These are phyloP conservation scores for Willowsia nigromaculata DNA, from an alignment of 2,888 invertebrate species.

Conservation along the genomic window DNA sequence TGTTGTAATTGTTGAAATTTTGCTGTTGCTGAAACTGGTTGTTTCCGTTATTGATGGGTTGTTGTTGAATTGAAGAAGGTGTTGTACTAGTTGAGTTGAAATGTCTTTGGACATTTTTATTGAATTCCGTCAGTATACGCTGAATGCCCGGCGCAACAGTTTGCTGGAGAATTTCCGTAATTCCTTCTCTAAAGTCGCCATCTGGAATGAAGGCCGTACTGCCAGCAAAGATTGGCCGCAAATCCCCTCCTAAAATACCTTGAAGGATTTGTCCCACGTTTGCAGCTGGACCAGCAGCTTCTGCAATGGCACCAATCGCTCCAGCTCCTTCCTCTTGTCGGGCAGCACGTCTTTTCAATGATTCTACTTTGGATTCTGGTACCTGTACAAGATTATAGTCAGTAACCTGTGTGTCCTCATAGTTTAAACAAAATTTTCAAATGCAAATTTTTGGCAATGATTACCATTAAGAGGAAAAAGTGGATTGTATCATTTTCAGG, in stretches of 20 bases:
- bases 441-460: not conserved
- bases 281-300: constrained; percentile 19
- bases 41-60: not conserved
- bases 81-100: constrained; percentile 36
- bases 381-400: not conserved
- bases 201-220: constrained; percentile 50
- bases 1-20: not conserved
- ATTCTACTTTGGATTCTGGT: constrained; percentile 42
- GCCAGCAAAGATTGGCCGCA: constrained; percentile 41
- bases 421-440: not conserved
- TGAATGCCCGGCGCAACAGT: constrained; percentile 23
- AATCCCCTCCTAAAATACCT: constrained; percentile 47
- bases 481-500: not conserved
- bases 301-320: not conserved
- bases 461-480: constrained; percentile 1
- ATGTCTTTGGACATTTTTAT: constrained; percentile 2
- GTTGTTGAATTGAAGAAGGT: not conserved
- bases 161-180: constrained; percentile 28
- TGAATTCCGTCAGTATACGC: constrained; percentile 33
- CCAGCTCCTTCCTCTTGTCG: constrained; percentile 52
- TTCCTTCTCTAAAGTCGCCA: constrained; percentile 30
- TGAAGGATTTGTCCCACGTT: constrained; percentile 49
- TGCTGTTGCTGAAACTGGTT: constrained; percentile 5
- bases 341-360: not conserved
- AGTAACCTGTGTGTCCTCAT: not conserved